Percentiles rank a stretch among this genome's conserved stretches.
Conservation (phyloP, 2,113 vertebrate genomes). For the Phrynosoma platyrhinos region DNA sequence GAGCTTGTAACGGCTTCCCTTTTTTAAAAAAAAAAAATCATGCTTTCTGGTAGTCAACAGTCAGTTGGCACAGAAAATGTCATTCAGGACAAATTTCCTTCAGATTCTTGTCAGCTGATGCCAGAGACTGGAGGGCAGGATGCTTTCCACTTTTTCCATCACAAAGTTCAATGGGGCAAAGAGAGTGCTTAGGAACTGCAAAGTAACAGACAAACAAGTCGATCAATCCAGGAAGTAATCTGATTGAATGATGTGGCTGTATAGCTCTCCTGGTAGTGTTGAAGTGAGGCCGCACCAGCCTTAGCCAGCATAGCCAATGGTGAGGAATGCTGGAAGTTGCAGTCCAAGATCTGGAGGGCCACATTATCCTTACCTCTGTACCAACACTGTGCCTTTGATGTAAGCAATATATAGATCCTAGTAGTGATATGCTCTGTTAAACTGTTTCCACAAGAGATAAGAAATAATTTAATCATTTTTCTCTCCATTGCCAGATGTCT, state of each 20-base stretch:
- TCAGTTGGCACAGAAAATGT: slow-evolving; percentile 83
- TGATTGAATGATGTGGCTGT: background rate
- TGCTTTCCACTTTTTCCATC: slow-evolving; percentile 99
- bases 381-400: background rate
- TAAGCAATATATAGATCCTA: background rate
- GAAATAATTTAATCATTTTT: no score
- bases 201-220: slow-evolving; percentile 59
- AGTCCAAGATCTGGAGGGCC: no score
- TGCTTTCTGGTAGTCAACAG: slow-evolving; percentile 79
- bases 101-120: slow-evolving; percentile 98
- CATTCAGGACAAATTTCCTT: slow-evolving; percentile 53
- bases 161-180: slow-evolving; percentile 98
- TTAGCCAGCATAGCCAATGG: no score
- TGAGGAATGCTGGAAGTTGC: no score
- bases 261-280: no score
- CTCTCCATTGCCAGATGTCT: no score
- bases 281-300: no score
- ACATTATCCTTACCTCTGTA: no score
- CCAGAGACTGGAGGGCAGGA: slow-evolving; percentile 97
- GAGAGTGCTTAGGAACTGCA: slow-evolving; percentile 97
- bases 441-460: no score
- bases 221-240: slow-evolving; percentile 29
- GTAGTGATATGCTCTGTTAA: no score
- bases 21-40: slow-evolving; percentile 72
- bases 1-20: slow-evolving; percentile 79